Evolutionary conservation across 2,113 vertebrate species (phyloP).

Genomic region (Nyctereutes procyonoides): DNA sequence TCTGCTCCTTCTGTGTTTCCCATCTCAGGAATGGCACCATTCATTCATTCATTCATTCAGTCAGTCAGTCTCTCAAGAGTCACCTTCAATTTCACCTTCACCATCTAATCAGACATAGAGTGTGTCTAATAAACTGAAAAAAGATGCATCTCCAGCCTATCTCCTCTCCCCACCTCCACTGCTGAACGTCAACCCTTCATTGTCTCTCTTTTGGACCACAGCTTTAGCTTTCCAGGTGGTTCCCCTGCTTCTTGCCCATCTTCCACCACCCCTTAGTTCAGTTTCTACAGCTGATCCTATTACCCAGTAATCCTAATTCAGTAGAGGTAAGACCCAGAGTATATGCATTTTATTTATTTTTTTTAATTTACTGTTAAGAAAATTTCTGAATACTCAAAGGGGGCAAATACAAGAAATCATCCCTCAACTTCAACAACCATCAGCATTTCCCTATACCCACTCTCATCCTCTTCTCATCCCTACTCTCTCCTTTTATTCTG

Average conservation of each 20-base stretch:
- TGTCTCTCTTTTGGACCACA: not conserved
- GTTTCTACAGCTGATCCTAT: not conserved
- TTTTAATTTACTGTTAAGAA: not conserved
- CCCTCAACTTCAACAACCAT: not conserved
- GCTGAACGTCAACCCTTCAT: not conserved
- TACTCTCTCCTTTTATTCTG: not conserved
- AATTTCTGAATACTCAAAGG: not conserved
- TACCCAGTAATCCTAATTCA: not conserved
- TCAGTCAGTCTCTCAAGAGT: not conserved
- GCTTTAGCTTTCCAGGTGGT: not conserved
- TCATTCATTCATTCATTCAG: not conserved
- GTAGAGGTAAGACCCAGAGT: not conserved
- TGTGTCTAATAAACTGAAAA: not conserved
- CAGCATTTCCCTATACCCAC: not conserved
- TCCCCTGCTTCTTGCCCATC: not conserved
- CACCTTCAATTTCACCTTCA: not conserved
- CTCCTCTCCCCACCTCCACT: not conserved
- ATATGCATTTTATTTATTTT: not conserved
- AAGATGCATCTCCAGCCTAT: not conserved
- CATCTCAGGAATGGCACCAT: not conserved
- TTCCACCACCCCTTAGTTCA: not conserved
- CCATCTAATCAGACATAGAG: not conserved
- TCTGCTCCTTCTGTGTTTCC: not conserved
- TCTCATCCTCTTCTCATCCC: not conserved
- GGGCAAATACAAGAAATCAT: not conserved